Conservation (phyloP, 2,888 invertebrate species). For the Hydropsyche betteni region DNA sequence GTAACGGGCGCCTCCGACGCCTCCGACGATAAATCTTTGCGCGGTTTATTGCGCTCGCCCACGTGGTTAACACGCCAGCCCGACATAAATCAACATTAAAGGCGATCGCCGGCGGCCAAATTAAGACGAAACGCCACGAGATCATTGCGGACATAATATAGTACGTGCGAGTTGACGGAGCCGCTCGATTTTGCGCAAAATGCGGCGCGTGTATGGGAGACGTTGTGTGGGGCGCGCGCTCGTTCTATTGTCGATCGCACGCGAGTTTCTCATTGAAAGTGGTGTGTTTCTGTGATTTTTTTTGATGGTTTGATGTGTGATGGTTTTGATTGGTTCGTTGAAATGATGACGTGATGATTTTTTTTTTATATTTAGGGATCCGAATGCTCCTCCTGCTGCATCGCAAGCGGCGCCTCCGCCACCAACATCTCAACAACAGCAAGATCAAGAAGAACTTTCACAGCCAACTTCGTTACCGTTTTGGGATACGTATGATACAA, state of each 20-base stretch:
- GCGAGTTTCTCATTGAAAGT: no score
- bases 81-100: constrained; percentile 39
- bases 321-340: no score
- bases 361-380: constrained; percentile 62
- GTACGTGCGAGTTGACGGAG: no score
- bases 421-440: constrained; percentile 55
- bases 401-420: constrained; percentile 55
- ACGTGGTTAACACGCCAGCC: constrained; percentile 43
- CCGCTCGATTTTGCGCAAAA: no score
- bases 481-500: constrained; percentile 91
- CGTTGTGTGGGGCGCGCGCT: no score
- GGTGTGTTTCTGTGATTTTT: no score
- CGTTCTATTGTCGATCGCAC: no score
- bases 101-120: constrained; percentile 31
- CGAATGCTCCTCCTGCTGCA: constrained; percentile 62
- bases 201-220: no score
- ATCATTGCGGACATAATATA: no score
- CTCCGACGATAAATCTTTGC: constrained; percentile 46
- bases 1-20: constrained; percentile 29
- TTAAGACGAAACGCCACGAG: constrained; percentile 28
- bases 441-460: constrained; percentile 58
- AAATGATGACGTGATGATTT: no score
- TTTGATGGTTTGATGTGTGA: no score
- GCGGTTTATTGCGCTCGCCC: constrained; percentile 48
- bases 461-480: constrained; percentile 70